Base-by-base conservation (phyloP, 2,797 vertebrate species). In the Coranthus polyacanthus region DNA sequence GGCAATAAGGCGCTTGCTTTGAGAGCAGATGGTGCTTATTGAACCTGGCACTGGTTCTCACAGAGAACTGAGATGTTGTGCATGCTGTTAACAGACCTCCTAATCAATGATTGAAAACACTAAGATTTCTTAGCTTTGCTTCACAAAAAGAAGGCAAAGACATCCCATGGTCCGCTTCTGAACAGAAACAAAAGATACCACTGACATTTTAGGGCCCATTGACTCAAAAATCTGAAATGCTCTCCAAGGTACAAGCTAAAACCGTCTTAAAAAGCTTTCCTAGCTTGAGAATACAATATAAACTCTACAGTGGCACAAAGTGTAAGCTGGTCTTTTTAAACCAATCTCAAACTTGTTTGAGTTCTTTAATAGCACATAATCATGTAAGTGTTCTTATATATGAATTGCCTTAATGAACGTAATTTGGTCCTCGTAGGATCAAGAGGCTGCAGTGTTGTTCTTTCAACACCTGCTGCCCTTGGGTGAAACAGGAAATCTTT, bases 21-120 rank as follows among this genome's bases (percentile, higher is more conserved):
- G 52, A 84, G 41, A 78, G 59, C 75, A 60, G 49, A 52, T 76
- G 62, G 71, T 36, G 78, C 63, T 68, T 90, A 91, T 90, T 89
- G 88, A 91, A 79, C 82, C 44, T 70, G 61, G 75, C 73, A 71
- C 74, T 80, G 60, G 52, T 72, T 58, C 74, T 56, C 38, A 49
- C 43, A 52, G 73, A 84, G 79, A 69, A 69, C 58, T 71, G 64
- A 84, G 70, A 90, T 69, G 82, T 83, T 79, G 68, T 56, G 58
- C 75, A 45, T 49, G 75, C 72, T 81, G 75, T 85, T 84, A 90
- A 85, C 79, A 79, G 80, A 83, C 53, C 43, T 54, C 46, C 77
- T 70, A 85, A 90, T 92, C 91, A 86, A 91, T 89, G 70, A 78
- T 39, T 58, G 69, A 62, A 88, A 85, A 84, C 75, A 74, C 18